Conservation (phyloP, 1,140 invertebrate genomes). For the Trypoxylus dichotomus region DNA sequence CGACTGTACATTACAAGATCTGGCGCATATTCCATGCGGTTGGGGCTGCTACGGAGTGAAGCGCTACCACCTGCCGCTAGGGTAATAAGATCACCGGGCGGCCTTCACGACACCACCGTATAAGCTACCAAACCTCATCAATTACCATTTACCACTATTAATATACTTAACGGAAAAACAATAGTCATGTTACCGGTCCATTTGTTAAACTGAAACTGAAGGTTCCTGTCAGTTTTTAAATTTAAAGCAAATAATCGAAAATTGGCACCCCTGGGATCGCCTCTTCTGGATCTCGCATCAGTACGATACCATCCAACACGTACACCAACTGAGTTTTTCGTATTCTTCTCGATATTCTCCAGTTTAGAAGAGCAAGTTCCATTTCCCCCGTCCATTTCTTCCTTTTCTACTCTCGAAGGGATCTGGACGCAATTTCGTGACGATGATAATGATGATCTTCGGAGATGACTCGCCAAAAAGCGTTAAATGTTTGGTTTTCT, state of each 20-base stretch:
- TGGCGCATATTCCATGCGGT: neutral
- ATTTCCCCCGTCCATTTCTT: no score
- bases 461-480: neutral
- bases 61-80: slow-evolving; percentile 26
- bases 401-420: no score
- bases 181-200: slow-evolving; percentile 34
- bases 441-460: neutral
- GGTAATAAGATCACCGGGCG: slow-evolving; percentile 34
- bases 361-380: no score
- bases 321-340: no score
- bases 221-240: slow-evolving; percentile 25
- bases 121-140: slow-evolving; percentile 33
- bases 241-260: slow-evolving; percentile 28
- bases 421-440: neutral
- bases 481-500: neutral
- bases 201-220: slow-evolving; percentile 32
- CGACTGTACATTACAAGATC: no score
- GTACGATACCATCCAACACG: no score
- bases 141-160: slow-evolving; percentile 35
- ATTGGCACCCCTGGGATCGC: slow-evolving; percentile 20
- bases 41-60: neutral
- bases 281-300: neutral
- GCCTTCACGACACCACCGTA: slow-evolving; percentile 29
- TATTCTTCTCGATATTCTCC: neutral
- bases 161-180: slow-evolving; percentile 35